A percentile compares a stretch with the other conserved stretches of the same genome.
These are phyloP conservation scores for Sigmodon hispidus DNA, from an alignment of 2,113 vertebrate genomes.

Conservation along the genomic window DNA sequence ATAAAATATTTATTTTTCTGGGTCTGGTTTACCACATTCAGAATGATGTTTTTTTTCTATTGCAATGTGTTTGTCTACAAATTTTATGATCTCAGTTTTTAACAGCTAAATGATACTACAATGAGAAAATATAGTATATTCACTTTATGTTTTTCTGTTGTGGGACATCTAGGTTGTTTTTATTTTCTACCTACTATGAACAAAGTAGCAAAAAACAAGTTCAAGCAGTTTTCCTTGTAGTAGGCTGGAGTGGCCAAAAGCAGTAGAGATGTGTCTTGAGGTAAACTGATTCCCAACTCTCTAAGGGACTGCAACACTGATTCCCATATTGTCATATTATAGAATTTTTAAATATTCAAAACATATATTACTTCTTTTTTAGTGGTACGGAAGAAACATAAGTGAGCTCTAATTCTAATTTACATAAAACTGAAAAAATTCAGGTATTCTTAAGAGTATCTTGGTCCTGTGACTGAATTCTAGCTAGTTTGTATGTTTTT, in stretches of 20 bases:
- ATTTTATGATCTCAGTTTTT: not conserved
- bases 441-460: not conserved
- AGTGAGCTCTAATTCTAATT: not conserved
- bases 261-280: not conserved
- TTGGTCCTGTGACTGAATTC: not conserved
- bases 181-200: not conserved
- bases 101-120: not conserved
- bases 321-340: not conserved
- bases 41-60: not conserved
- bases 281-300: not conserved
- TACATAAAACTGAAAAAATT: not conserved
- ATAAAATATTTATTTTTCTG: not conserved
- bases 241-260: not conserved
- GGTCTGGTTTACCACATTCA: not conserved
- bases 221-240: not conserved
- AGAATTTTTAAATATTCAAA: not conserved
- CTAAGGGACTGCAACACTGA: not conserved
- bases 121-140: not conserved
- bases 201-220: not conserved
- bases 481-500: not conserved
- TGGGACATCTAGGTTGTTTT: not conserved
- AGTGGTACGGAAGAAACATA: not conserved
- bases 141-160: not conserved
- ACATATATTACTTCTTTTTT: not conserved
- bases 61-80: not conserved